Percentiles rank a stretch among this genome's conserved stretches.
These are phyloP conservation scores for Probosciger aterrimus DNA, from an alignment of 2,113 vertebrate species.

Conservation along the genomic window DNA sequence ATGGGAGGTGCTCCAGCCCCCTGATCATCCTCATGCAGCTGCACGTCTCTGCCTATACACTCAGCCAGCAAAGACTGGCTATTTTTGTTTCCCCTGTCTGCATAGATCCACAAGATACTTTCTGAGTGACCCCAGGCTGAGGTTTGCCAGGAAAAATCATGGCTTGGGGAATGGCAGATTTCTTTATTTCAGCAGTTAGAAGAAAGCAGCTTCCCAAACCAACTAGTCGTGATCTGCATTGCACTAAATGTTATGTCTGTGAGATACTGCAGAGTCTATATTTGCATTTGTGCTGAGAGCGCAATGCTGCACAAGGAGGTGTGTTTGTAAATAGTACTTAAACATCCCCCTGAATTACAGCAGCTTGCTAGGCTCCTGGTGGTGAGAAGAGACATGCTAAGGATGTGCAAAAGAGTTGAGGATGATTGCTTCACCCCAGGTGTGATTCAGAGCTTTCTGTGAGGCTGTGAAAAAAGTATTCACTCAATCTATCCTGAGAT, in stretches of 20 bases:
- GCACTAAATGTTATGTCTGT: not conserved
- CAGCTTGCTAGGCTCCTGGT: not conserved
- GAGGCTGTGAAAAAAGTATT: not conserved
- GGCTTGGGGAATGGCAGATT: not conserved
- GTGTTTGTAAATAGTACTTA: constrained; percentile 34
- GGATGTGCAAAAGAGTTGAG: not conserved
- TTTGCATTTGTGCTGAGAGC: constrained; percentile 48
- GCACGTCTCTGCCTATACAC: not conserved
- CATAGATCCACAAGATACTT: not conserved
- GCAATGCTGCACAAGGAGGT: not conserved
- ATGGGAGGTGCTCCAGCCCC: no score
- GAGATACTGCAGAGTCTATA: constrained; percentile 12
- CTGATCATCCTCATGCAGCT: no score
- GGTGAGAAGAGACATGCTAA: constrained; percentile 1
- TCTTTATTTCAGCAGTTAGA: not conserved
- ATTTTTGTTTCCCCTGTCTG: not conserved
- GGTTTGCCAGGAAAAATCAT: not conserved
- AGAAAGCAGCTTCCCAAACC: not conserved
- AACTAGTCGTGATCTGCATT: not conserved
- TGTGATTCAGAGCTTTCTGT: constrained; percentile 20
- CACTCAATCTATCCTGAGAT: not conserved
- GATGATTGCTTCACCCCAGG: not conserved
- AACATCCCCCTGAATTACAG: not conserved
- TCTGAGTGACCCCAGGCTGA: not conserved
- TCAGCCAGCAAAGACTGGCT: not conserved